Evolutionary conservation across 2,797 vertebrate species (phyloP), one percentile per base, ranked within the genome.

Genomic region (Miichthys miiuy): DNA sequence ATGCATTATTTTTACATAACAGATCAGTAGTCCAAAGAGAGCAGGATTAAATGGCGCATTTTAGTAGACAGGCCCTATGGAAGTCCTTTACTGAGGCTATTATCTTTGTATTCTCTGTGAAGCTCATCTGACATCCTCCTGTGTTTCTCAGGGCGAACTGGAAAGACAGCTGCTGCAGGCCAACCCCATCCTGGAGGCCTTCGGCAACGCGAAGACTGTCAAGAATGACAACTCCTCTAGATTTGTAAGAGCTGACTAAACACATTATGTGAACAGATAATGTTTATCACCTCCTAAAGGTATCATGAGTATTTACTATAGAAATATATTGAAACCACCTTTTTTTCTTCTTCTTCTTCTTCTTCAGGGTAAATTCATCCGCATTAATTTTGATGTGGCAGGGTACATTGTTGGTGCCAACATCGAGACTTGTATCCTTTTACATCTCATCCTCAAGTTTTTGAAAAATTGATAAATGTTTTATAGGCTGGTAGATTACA

Each of bases 341-440:
- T 8, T 54, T 77, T 46, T 58, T 79, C 56, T 79, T 78, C 50
- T 34, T n/a, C 4, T 82, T 47, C 38, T 54, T 77, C 48, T 58
- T 79, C 56, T 79, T 78, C 50, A 98, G 97, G 97, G 97, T 68
- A 98, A 98, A 94, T 98, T 98, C 91, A 98, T 98, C 76, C 96
- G 97, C 46, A 97, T 98, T 82, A 98, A 98, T 88, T 98, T 98
- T 78, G 97, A 98, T 3, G 95, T 97, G 62, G 94, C 96, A 0
- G 97, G 97, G 42, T 98, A 98, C 88, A 98, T 98, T 16, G 97
- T 98, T 64, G 97, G 97, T 83, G 97, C 97, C 87, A 98, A 98
- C 93, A 97, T 97, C 27, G 97, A 98, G 88, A 97, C 97, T 84
- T 97, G 97, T 97, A 97, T 98, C 97, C 95, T 96, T 96, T 79